A percentile compares a stretch with the other conserved stretches of the same genome.
These are phyloP conservation scores for Neodiprion pinetum DNA, from an alignment of 1,140 invertebrate genomes.

Conservation along the genomic window DNA sequence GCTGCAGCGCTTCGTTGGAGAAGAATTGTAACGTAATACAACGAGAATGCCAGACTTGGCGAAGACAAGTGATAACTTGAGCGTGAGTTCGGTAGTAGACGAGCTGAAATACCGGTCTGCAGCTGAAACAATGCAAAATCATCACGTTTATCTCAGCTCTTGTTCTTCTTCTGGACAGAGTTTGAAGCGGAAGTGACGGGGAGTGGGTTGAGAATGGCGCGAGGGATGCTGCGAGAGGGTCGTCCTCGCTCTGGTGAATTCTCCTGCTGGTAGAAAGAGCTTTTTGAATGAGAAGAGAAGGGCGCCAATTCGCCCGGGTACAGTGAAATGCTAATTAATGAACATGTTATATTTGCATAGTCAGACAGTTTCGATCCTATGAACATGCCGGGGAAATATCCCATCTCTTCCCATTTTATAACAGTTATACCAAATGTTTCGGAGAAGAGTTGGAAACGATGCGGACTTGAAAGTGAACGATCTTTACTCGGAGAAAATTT, in stretches of 20 bases:
- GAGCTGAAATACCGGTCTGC: not conserved
- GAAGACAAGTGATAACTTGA: too few relatives aligned
- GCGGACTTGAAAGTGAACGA: too few relatives aligned
- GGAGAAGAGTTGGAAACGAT: too few relatives aligned
- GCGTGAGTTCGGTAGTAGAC: too few relatives aligned
- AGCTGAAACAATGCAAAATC: slow-evolving; percentile 5
- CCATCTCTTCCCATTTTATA: too few relatives aligned
- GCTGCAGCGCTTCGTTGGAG: too few relatives aligned
- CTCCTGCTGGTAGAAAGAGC: not conserved
- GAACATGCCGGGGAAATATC: too few relatives aligned
- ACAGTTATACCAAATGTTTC: too few relatives aligned
- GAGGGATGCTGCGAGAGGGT: not conserved
- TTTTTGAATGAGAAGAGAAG: not conserved
- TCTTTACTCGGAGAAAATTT: too few relatives aligned
- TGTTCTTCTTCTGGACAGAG: not conserved
- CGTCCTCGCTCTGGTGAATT: not conserved
- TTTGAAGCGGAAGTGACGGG: not conserved
- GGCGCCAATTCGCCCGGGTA: not conserved
- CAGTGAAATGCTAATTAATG: slow-evolving; percentile 4
- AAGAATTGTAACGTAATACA: too few relatives aligned
- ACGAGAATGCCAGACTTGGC: too few relatives aligned
- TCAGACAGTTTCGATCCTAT: too few relatives aligned
- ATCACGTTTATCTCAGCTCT: not conserved
- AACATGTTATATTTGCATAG: not conserved
- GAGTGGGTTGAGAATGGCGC: not conserved